Base-by-base conservation (phyloP, 2,888 invertebrate species). In the Prosopocoilus inquinatus region DNA sequence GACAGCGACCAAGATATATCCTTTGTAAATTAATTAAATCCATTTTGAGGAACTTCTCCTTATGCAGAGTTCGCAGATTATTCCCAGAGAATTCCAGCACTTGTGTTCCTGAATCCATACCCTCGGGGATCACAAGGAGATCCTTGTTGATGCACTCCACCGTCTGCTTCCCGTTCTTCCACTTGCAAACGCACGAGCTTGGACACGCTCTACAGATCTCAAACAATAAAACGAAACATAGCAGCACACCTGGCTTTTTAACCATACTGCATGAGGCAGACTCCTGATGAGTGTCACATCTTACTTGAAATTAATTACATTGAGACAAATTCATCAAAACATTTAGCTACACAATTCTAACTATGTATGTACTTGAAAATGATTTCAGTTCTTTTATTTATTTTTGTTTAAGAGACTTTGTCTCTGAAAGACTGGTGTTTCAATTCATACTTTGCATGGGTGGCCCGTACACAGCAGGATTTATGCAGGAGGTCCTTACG, bases 141-240 rank as follows among this genome's bases (percentile, higher is more conserved):
- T 86, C 87, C 71, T 89, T 88, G 60, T 89, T 87, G 47, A 88
- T 84, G 77, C 95, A 95, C 75, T 94, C 93, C 47, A 92, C 93
- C 64, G 91, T 90, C 73, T 93, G 89, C 72, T 95, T 95, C 46
- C 94, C 94, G 71, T 89, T 89, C 76, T 93, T 94, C 94, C 94
- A 94, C 75, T 92, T 93, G 81, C 95, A 95, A 54, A 85, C 81
- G 76, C 94, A 95, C 63, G 86, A 84, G 34, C 83, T 79, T 20
- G 93, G 93, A 73, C 93, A 94, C 11, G 36, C 53, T 16, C n/a
- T 44, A 33, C 49, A 47, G 32, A 53, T 32, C 33, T 48, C 39
- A 12, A 50, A 44, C 44, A 48, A 48, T 38, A 49, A 43, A 16
- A 52, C 47, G 28, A 39, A 20, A 32, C 28, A 36, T 20, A 53